Evolutionary conservation across 2,888 invertebrate species (phyloP), one percentile per base, ranked within the genome.

Genomic region (Drosophila mulleri): DNA sequence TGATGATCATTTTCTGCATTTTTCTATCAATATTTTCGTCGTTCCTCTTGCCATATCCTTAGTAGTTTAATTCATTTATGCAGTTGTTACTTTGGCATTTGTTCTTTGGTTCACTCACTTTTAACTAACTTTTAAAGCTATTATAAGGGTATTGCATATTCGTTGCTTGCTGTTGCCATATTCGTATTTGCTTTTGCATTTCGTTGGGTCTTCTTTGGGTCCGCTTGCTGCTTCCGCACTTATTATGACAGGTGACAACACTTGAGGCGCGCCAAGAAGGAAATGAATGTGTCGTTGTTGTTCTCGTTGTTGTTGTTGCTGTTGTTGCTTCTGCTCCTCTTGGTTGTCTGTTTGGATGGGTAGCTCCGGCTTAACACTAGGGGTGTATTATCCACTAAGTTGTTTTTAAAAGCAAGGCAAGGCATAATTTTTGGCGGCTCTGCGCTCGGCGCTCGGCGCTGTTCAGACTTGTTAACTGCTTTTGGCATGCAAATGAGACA

Each of bases 241-340:
- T 90, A 87, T 87, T 87, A 90, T 87, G 87, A 87, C 87, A 87
- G 87, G 87, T 87, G 87, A 90, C 87, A 87, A 90, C 87, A 90
- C 90, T 87, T 89, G 80, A 90, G 87, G 80, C 90, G 83, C 87
- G 89, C 87, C 88, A 71, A 82, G 90, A 64, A 89, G 83, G 90
- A 84, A 84, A 85, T 89, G 88, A 87, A 85, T 79, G 85, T 89
- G 67, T 75, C 59, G 81, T 72, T 88, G 60, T 53, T 58, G 53
- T 29, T 60, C 23, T n/a, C 45, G 32, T 41, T 23, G 50, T 23
- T 59, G 44, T 12, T 20, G 50, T 37, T 62, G 48, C 26, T 20
- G 53, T 44, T 59, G 47, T 11, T 58, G 39, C n/a, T 54, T 35
- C 52, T 20, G 50, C 47, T 62, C 41, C 20, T 44, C 58, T 52